Base-by-base conservation (phyloP, 2,888 invertebrate genomes). In the Chrysomela aeneicollis region DNA sequence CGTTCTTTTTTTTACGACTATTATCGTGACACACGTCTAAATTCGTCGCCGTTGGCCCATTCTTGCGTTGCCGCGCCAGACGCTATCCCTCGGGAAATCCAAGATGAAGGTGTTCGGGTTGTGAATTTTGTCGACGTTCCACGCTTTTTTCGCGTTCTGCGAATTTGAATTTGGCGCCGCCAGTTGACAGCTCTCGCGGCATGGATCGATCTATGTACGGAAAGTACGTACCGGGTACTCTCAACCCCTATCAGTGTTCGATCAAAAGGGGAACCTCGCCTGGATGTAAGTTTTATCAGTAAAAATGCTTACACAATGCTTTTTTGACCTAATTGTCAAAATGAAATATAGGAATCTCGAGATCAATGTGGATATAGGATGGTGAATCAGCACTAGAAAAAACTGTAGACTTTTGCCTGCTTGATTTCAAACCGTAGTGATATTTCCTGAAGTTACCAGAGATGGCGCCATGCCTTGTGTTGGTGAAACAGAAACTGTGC, bases 121-220 rank as follows among this genome's bases (percentile, higher is more conserved):
- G 71, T 71, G 69, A 61, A 30, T 15, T n/a, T 49, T 61, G 58
- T 54, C 37, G 55, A 15, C 47, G 46, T 37, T n/a, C 12, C 37
- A 9, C 15, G 15, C 42, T 9, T 10, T 66, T 61, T 49, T 63
- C 37, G 10, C 37, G 18, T 52, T 46, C 46, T 15, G 51, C 59
- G 59, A 42, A 59, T 73, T 76, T 71, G 66, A 74, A 74, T 71
- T 74, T 73, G 64, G 68, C 71, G 74, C 70, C 53, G n/a, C n/a
- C n/a, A n/a, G n/a, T n/a, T n/a, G n/a, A n/a, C n/a, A n/a, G n/a
- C 42, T 3, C 35, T 58, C 18, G 54, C 35, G 46, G 3, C 22
- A 93, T 94, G 94, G 94, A 94, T 87, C 88, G 94, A 81, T 92
- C 93, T 82, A 94, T 93, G 93, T 94, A 94, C 82, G 94, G 94